Conservation (phyloP, 2,888 invertebrate genomes). For the Apotomis capreana region DNA sequence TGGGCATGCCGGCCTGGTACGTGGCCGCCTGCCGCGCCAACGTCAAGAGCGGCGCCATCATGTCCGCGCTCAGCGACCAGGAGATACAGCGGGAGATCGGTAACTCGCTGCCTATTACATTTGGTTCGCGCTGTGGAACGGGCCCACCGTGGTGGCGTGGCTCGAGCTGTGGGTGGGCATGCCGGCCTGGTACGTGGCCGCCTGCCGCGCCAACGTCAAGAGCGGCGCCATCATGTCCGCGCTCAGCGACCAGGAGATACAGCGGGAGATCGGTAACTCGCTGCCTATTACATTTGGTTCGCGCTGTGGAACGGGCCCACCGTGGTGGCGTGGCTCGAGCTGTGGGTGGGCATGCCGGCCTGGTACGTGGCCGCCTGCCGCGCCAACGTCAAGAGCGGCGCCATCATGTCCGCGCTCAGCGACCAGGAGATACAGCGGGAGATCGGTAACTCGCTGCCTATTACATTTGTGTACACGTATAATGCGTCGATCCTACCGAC, state of each 20-base stretch:
- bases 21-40: too few relatives aligned
- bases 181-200: constrained; percentile 99
- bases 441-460: too few relatives aligned
- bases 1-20: too few relatives aligned
- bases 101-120: too few relatives aligned
- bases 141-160: constrained; percentile 99
- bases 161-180: constrained; percentile 99
- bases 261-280: constrained; percentile 60
- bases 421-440: constrained; percentile 97
- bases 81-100: too few relatives aligned
- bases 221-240: constrained; percentile 99
- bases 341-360: constrained; percentile 99
- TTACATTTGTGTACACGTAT: too few relatives aligned
- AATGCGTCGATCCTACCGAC: too few relatives aligned
- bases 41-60: too few relatives aligned
- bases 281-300: constrained; percentile 75
- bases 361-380: constrained; percentile 99
- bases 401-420: constrained; percentile 99
- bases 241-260: constrained; percentile 99
- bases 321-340: constrained; percentile 99
- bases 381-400: constrained; percentile 99
- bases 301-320: constrained; percentile 99
- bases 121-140: constrained; percentile 98
- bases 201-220: constrained; percentile 99
- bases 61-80: too few relatives aligned